A percentile compares a stretch with the other conserved stretches of the same genome.
phyloP scores from a whole-genome alignment of 1,140 invertebrate species.

The Drosophila tani region DNA sequence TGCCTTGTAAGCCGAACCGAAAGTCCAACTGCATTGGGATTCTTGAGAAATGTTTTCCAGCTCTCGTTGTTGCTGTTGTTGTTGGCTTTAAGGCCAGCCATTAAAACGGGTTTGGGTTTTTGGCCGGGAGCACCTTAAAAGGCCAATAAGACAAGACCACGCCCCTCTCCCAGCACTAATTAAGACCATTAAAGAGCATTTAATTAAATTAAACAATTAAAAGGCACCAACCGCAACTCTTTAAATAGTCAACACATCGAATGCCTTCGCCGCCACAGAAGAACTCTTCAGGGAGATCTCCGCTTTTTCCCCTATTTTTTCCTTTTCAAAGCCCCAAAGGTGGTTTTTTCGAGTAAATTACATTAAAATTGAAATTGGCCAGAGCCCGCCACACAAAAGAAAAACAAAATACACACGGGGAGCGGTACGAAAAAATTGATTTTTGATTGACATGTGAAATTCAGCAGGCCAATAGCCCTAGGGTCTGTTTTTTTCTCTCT shows the following conservation, averaged over 20 bases:
- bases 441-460: conserved; percentile 83
- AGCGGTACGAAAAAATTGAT: conserved; percentile 47
- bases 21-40: conserved; percentile 57
- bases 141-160: conserved; percentile 51
- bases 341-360: conserved; percentile 31
- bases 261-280: conserved; percentile 17
- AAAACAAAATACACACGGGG: conserved; percentile 47
- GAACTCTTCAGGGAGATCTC: conserved; percentile 18
- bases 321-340: conserved; percentile 1
- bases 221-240: conserved; percentile 32
- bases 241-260: conserved; percentile 40
- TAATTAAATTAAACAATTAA: conserved; percentile 84
- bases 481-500: conserved; percentile 22
- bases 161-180: conserved; percentile 51
- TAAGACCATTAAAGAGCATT: conserved; percentile 78
- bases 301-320: neutral
- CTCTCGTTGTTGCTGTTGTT: conserved; percentile 1
- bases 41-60: conserved; percentile 62
- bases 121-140: conserved; percentile 67
- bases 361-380: conserved; percentile 52
- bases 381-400: conserved; percentile 16
- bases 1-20: conserved; percentile 31
- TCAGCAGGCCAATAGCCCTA: conserved; percentile 68
- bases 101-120: conserved; percentile 50
- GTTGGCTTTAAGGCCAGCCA: conserved; percentile 7